Evolutionary conservation across 1,140 invertebrate species (phyloP).

Genomic region (Trypoxylus dichotomus): DNA sequence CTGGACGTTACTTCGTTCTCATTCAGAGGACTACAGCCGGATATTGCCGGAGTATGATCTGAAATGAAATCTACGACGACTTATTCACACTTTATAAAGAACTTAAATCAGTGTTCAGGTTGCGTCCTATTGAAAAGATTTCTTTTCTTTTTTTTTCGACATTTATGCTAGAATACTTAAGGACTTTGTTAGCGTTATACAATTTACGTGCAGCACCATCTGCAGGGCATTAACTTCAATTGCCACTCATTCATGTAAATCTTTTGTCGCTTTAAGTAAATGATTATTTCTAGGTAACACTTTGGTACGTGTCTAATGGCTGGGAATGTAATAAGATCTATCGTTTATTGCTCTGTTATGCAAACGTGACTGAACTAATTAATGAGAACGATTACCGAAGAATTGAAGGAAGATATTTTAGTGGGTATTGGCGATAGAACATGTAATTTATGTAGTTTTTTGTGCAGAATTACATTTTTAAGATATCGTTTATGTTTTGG

Average conservation of each 20-base stretch:
- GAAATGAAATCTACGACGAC: slow-evolving; percentile 19
- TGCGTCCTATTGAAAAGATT: slow-evolving; percentile 6
- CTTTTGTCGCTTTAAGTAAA: background rate
- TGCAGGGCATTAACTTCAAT: background rate
- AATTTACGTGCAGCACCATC: background rate
- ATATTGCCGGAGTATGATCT: slow-evolving; percentile 15
- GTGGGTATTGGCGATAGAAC: no score
- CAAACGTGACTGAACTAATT: no score
- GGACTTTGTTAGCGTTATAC: background rate
- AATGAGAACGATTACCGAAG: no score
- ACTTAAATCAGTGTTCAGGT: background rate
- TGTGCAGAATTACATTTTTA: no score
- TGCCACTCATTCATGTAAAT: background rate
- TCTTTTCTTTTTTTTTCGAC: background rate
- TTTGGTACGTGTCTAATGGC: background rate
- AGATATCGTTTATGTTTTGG: no score
- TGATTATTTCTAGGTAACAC: background rate
- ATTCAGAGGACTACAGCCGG: slow-evolving; percentile 8
- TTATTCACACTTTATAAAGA: slow-evolving; percentile 25
- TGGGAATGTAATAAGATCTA: background rate
- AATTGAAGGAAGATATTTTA: no score
- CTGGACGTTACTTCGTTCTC: background rate
- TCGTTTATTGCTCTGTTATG: no score
- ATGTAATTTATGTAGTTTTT: no score
- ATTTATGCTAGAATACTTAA: slow-evolving; percentile 4